phyloP scores from a whole-genome alignment of 2,113 vertebrate species.

The Variabilichromis moorii region DNA sequence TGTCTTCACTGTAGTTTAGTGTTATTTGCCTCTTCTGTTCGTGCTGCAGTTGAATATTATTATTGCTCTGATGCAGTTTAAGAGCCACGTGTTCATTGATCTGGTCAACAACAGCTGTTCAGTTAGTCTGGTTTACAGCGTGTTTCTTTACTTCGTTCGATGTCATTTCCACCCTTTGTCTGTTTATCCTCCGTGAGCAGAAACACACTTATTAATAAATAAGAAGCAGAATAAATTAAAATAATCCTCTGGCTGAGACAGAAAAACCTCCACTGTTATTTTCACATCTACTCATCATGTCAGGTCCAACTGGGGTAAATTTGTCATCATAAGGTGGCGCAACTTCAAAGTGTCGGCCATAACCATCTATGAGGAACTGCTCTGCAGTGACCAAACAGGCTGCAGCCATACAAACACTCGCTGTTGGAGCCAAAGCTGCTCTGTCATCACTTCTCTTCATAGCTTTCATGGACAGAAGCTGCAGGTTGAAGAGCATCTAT shows the following conservation, averaged over 20 bases:
- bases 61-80: not conserved
- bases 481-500: not conserved
- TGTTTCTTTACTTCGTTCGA: not conserved
- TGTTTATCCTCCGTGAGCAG: not conserved
- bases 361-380: not conserved
- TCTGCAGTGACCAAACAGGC: not conserved
- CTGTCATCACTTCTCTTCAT: not conserved
- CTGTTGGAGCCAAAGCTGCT: not conserved
- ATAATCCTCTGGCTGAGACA: not conserved
- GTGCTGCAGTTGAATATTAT: not conserved
- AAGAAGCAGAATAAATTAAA: not conserved
- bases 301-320: not conserved
- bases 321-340: not conserved
- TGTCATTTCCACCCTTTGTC: not conserved
- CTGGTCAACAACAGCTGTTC: not conserved
- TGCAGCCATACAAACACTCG: rapidly evolving
- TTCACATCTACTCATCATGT: not conserved
- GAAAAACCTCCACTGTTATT: not conserved
- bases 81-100: not conserved
- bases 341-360: not conserved
- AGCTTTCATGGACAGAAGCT: not conserved
- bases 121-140: not conserved
- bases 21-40: not conserved
- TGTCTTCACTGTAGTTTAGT: not conserved
- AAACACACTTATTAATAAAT: not conserved